Evolutionary conservation across 2,888 invertebrate genomes (phyloP).

Genomic region (Drosophila paracracens): DNA sequence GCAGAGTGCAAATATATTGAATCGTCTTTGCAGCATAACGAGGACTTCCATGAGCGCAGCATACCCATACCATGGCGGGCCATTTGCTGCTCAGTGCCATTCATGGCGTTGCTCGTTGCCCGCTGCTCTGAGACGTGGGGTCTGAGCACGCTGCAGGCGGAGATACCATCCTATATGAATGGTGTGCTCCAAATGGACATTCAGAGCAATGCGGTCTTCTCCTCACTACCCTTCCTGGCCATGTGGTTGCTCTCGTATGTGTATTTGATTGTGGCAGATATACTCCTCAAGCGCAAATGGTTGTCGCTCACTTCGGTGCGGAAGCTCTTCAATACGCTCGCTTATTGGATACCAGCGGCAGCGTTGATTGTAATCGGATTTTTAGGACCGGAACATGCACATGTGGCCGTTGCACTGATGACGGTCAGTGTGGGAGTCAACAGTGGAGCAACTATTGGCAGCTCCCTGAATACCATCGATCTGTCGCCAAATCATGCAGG

Average conservation of each 20-base stretch:
- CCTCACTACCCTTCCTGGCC: conserved; percentile 86
- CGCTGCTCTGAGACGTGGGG: conserved; percentile 90
- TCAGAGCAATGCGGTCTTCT: conserved; percentile 85
- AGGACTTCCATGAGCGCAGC: conserved; percentile 61
- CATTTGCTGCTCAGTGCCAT: conserved; percentile 88
- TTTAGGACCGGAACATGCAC: conserved; percentile 83
- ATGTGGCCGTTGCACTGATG: conserved; percentile 86
- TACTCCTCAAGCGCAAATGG: conserved; percentile 82
- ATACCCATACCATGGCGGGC: conserved; percentile 87
- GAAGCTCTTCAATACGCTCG: conserved; percentile 76
- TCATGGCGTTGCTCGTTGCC: conserved; percentile 86
- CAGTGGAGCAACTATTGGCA: conserved; percentile 84
- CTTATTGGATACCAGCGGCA: conserved; percentile 86
- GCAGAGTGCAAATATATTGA: conserved; percentile 87
- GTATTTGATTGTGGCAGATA: conserved; percentile 85
- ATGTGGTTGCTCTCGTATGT: conserved; percentile 86
- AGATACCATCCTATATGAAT: conserved; percentile 89
- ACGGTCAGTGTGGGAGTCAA: conserved; percentile 86
- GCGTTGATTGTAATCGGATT: conserved; percentile 86
- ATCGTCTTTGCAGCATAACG: conserved; percentile 81
- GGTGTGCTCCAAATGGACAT: conserved; percentile 87
- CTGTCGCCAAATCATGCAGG: conserved; percentile 89
- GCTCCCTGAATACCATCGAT: conserved; percentile 87
- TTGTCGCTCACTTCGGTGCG: conserved; percentile 81
- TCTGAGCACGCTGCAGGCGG: conserved; percentile 88